phyloP scores from a whole-genome alignment of 1,140 invertebrate genomes.

The Chironomus tepperi region DNA sequence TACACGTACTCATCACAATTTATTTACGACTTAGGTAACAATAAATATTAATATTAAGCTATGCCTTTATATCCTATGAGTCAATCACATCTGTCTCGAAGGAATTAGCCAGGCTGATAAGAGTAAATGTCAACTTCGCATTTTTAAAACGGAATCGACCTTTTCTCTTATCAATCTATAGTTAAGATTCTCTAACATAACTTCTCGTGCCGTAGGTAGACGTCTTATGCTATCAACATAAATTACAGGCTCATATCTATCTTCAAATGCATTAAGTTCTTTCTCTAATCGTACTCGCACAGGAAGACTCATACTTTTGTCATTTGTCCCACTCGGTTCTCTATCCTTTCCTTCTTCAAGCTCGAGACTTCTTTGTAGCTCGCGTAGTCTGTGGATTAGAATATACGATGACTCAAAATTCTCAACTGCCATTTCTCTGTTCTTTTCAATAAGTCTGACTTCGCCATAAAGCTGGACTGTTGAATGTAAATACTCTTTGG shows the following conservation, averaged over 20 bases:
- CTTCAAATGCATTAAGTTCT: background rate
- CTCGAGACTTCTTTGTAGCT: background rate
- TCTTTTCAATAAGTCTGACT: background rate
- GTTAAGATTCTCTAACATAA: background rate
- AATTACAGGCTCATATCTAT: background rate
- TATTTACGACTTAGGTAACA: too few species aligned
- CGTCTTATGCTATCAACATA: background rate
- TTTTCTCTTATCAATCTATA: background rate
- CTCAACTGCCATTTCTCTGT: background rate
- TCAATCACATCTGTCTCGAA: too few species aligned
- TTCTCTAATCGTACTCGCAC: background rate
- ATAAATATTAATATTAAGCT: too few species aligned
- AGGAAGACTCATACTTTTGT: background rate
- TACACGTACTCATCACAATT: too few species aligned
- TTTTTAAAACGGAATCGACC: too few species aligned
- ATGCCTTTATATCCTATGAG: too few species aligned
- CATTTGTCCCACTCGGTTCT: background rate
- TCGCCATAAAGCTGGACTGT: background rate
- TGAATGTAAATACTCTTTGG: background rate
- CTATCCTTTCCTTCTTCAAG: background rate
- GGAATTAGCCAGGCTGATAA: too few species aligned
- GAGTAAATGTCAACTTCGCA: too few species aligned
- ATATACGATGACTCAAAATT: background rate
- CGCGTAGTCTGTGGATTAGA: background rate
- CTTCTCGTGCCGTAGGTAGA: background rate